phyloP scores from a whole-genome alignment of 2,888 invertebrate genomes.

The Euplexia lucipara region DNA sequence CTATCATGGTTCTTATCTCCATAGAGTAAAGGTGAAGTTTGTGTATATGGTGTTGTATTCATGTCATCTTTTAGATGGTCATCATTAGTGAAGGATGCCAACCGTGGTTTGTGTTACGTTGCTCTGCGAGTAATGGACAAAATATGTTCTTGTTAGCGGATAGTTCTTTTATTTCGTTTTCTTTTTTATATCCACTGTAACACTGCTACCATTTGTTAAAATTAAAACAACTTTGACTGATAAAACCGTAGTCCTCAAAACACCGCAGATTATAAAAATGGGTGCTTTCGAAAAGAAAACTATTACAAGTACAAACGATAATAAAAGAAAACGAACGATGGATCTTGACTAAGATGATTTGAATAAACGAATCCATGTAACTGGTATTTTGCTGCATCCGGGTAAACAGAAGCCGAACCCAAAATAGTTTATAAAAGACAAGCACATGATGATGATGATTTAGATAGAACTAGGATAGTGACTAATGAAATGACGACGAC shows the following conservation, averaged over 20 bases:
- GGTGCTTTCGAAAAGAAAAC: not conserved
- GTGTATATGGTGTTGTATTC: slow-evolving; percentile 11
- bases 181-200: not conserved
- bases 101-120: slow-evolving; percentile 41
- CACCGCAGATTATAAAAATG: not conserved
- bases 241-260: not conserved
- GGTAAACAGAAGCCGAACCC: too few relatives aligned
- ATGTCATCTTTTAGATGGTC: slow-evolving; percentile 27
- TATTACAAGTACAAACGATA: not conserved
- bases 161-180: not conserved
- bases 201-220: not conserved
- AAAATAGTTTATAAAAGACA: too few relatives aligned
- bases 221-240: too few relatives aligned
- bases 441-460: too few relatives aligned
- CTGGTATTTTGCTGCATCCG: too few relatives aligned
- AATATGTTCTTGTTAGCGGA: slow-evolving; percentile 25
- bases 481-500: too few relatives aligned
- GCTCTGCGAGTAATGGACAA: slow-evolving; percentile 11
- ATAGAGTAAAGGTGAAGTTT: slow-evolving; percentile 14
- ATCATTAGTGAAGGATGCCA: slow-evolving; percentile 35
- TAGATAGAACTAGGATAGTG: not conserved
- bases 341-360: too few relatives aligned
- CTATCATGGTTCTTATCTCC: slow-evolving; percentile 10
- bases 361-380: too few relatives aligned
- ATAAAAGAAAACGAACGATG: not conserved